Evolutionary conservation across 2,797 vertebrate species (phyloP).

Genomic region (Notolepis coatsorum): DNA sequence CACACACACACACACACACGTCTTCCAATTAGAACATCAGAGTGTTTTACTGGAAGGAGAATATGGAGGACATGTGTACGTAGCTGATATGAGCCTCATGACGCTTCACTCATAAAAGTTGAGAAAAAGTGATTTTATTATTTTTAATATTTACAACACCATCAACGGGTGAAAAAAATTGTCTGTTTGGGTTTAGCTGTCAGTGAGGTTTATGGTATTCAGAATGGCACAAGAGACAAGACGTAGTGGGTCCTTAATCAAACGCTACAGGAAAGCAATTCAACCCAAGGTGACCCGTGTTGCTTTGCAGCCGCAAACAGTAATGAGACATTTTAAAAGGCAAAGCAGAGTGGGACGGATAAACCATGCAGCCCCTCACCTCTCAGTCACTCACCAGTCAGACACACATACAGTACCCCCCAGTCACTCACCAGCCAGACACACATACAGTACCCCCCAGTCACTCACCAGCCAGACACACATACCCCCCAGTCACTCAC

Average conservation of each 20-base stretch:
- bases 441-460: neutral
- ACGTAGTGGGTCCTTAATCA: conserved; percentile 80
- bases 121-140: conserved; percentile 23
- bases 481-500: conserved; percentile 6
- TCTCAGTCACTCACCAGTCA: conserved; percentile 42
- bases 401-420: conserved; percentile 19
- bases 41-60: conserved; percentile 15
- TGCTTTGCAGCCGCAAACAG: conserved; percentile 65
- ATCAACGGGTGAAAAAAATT: conserved; percentile 66
- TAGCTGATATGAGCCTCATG: conserved; percentile 25
- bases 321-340: conserved; percentile 77
- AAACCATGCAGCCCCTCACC: conserved; percentile 47
- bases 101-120: conserved; percentile 43
- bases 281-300: conserved; percentile 79
- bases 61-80: conserved; percentile 17
- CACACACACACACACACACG: neutral
- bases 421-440: neutral
- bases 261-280: conserved; percentile 82
- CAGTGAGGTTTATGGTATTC: conserved; percentile 65
- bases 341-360: conserved; percentile 54
- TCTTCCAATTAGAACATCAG: conserved; percentile 35
- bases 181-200: conserved; percentile 54
- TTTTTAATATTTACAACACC: conserved; percentile 58
- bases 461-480: conserved; percentile 38
- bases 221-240: conserved; percentile 80